Conservation (phyloP, 2,113 vertebrate genomes). For the Anoplopoma fimbria region DNA sequence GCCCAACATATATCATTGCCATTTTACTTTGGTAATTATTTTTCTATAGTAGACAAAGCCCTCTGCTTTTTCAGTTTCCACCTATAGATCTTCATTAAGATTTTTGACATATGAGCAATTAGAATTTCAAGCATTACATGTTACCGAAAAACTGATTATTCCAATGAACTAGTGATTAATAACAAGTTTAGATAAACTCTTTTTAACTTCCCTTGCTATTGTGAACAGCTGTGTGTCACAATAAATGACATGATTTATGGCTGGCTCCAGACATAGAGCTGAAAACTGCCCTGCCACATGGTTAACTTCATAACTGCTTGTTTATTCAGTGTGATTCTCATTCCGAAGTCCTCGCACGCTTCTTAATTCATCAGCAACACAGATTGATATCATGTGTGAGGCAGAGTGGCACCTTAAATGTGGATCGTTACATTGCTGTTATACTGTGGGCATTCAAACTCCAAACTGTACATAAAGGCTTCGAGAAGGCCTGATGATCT, state of each 20-base stretch:
- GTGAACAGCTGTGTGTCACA: conserved; percentile 43
- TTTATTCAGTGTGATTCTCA: conserved; percentile 51
- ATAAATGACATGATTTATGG: conserved; percentile 48
- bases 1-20: conserved; percentile 44
- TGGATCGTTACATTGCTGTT: conserved; percentile 35
- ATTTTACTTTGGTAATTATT: conserved; percentile 50
- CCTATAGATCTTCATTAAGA: conserved; percentile 46
- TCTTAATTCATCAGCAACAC: conserved; percentile 56
- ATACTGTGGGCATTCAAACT: conserved; percentile 36
- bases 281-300: conserved; percentile 24
- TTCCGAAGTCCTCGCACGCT: conserved; percentile 19
- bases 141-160: not conserved
- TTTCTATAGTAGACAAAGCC: conserved; percentile 24
- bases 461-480: conserved; percentile 59
- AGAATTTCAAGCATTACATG: conserved; percentile 2
- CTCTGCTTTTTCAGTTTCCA: conserved; percentile 37
- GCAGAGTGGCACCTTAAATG: conserved; percentile 46
- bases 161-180: not conserved
- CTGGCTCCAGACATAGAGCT: not conserved
- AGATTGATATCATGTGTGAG: conserved; percentile 61
- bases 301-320: conserved; percentile 38
- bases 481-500: conserved; percentile 58
- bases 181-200: conserved; percentile 1
- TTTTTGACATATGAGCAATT: conserved; percentile 23
- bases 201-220: not conserved